These are phyloP conservation scores for Trachelus tabidus DNA, from an alignment of 2,888 invertebrate species.

Conservation along the genomic window DNA sequence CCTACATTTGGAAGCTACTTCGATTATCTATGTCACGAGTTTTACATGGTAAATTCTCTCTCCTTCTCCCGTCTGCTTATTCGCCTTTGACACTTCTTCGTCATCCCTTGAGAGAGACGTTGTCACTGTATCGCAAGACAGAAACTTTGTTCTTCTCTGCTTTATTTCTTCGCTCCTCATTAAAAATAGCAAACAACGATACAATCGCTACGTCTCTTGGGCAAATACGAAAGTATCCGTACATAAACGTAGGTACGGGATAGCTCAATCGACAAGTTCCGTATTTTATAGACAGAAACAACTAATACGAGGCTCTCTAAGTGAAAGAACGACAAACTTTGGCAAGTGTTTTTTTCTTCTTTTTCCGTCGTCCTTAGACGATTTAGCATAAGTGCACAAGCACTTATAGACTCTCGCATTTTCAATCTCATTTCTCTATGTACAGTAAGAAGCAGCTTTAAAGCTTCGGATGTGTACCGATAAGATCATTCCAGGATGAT, in stretches of 20 bases:
- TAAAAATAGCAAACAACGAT: neutral
- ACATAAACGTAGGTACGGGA: no score
- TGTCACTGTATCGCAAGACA: neutral
- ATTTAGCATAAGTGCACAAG: slow-evolving; percentile 7
- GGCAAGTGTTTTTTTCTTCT: slow-evolving; percentile 2
- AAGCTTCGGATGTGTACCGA: neutral
- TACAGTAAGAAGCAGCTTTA: neutral
- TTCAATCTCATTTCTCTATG: neutral
- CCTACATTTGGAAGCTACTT: neutral
- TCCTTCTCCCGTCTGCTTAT: neutral
- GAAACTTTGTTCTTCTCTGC: neutral
- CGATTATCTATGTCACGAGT: neutral
- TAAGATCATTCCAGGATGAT: neutral
- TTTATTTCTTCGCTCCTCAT: neutral
- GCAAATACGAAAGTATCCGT: neutral
- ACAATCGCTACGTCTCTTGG: neutral
- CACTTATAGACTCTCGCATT: neutral
- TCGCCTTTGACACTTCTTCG: neutral
- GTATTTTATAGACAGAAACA: neutral
- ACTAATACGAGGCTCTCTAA: neutral
- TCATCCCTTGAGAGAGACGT: neutral
- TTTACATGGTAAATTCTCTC: neutral
- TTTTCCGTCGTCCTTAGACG: neutral
- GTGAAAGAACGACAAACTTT: neutral
- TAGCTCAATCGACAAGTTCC: no score